These are phyloP conservation scores for Apis florea DNA, from an alignment of 1,140 invertebrate genomes.

Conservation along the genomic window DNA sequence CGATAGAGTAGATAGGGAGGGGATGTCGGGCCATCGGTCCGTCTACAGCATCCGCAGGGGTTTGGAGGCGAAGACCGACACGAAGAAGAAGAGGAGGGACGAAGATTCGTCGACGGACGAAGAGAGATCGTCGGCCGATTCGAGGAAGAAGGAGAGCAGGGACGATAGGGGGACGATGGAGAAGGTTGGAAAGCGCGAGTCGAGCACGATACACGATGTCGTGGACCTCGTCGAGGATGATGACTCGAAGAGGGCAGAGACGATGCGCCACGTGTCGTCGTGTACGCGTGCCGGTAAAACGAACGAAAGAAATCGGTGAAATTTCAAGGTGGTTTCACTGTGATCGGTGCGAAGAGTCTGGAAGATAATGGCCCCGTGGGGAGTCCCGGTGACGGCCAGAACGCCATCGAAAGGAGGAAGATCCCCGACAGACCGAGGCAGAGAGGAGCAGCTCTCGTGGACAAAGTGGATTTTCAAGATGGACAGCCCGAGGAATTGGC, in stretches of 20 bases:
- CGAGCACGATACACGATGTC: not conserved
- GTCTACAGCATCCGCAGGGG: conserved; percentile 20
- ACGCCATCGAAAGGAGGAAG: conserved; percentile 31
- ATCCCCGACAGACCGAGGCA: conserved; percentile 18
- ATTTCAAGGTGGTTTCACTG: conserved; percentile 69
- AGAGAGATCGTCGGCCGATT: not conserved
- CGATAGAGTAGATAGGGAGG: conserved; percentile 51
- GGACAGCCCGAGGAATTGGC: not conserved
- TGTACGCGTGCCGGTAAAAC: not conserved
- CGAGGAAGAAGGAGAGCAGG: not conserved
- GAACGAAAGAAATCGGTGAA: conserved; percentile 71
- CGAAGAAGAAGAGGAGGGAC: not conserved
- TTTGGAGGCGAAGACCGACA: conserved; percentile 23
- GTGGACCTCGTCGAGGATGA: not conserved
- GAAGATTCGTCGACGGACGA: not conserved
- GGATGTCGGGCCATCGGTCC: conserved; percentile 20
- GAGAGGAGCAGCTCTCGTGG: not conserved
- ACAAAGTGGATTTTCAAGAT: not conserved
- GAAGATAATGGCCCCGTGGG: conserved; percentile 6
- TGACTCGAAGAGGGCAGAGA: no score
- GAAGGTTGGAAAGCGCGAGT: not conserved
- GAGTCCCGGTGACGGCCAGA: not conserved
- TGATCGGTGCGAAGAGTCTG: conserved; percentile 50
- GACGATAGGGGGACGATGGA: no score
- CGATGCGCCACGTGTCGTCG: not conserved